These are phyloP conservation scores for Monochamus saltuarius DNA, from an alignment of 1,140 invertebrate genomes.

Conservation along the genomic window DNA sequence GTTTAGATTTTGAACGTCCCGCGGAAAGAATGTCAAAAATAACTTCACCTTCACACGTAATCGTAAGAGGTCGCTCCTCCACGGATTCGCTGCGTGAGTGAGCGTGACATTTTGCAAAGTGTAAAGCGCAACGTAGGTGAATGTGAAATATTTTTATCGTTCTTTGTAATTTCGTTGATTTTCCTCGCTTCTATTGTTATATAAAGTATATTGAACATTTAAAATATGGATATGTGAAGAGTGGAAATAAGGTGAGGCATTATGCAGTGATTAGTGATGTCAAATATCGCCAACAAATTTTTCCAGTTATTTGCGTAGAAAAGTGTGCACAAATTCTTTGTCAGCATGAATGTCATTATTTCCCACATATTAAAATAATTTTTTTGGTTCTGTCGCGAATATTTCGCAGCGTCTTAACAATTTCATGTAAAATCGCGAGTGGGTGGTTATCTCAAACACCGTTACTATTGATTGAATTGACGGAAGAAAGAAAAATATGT, in stretches of 20 bases:
- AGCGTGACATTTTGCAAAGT: conserved; percentile 2
- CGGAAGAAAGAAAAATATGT: neutral
- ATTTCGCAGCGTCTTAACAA: neutral
- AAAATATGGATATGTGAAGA: conserved; percentile 3
- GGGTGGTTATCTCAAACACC: neutral
- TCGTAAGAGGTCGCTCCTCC: too few relatives aligned
- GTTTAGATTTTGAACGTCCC: too few relatives aligned
- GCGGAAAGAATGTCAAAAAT: too few relatives aligned
- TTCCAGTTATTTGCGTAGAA: conserved; percentile 16
- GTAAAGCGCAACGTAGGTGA: conserved; percentile 4
- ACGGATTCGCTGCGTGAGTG: neutral
- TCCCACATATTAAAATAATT: neutral
- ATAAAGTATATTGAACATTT: neutral
- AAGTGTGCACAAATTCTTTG: conserved; percentile 15
- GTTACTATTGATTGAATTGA: conserved; percentile 10
- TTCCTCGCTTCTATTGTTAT: neutral
- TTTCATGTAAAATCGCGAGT: neutral
- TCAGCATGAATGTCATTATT: conserved; percentile 8
- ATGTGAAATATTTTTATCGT: conserved; percentile 7
- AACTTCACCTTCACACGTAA: too few relatives aligned
- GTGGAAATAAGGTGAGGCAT: neutral
- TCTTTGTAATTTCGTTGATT: neutral
- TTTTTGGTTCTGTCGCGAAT: neutral
- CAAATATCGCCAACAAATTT: neutral
- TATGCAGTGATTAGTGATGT: neutral